Percentiles rank a stretch among this genome's conserved stretches.
These are phyloP conservation scores for Polyommatus icarus DNA, from an alignment of 2,888 invertebrate species.

Conservation along the genomic window DNA sequence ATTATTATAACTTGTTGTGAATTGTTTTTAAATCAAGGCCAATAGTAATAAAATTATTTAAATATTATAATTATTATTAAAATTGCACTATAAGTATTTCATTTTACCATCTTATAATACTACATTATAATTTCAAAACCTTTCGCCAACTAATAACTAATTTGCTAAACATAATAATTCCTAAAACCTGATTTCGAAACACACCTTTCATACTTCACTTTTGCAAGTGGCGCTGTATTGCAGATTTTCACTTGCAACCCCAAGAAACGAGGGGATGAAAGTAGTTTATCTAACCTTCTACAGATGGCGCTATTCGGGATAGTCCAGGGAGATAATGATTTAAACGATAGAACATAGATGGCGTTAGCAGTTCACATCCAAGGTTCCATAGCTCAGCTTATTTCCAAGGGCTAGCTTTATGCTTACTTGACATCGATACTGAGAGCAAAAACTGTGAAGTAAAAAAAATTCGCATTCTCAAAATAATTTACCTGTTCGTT, in stretches of 20 bases:
- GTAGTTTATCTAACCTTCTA: constrained; percentile 47
- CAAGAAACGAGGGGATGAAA: constrained; percentile 62
- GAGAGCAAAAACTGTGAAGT: not conserved
- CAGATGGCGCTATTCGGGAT: constrained; percentile 59
- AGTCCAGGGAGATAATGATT: constrained; percentile 36
- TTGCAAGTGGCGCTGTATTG: constrained; percentile 67
- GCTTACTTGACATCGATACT: not conserved
- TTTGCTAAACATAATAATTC: not conserved
- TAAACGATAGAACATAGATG: constrained; percentile 53
- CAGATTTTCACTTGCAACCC: constrained; percentile 74
- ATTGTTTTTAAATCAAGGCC: too few relatives aligned
- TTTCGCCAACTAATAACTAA: not conserved
- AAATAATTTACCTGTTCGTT: too few relatives aligned
- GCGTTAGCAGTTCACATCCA: constrained; percentile 48
- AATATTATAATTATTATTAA: too few relatives aligned
- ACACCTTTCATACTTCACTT: constrained; percentile 6
- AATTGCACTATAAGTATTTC: too few relatives aligned
- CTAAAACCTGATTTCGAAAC: not conserved
- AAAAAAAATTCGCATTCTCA: not conserved
- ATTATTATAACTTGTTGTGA: too few relatives aligned
- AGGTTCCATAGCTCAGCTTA: too few relatives aligned
- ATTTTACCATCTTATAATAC: too few relatives aligned
- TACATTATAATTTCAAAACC: not conserved
- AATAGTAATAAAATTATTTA: too few relatives aligned
- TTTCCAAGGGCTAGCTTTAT: not conserved